These are phyloP conservation scores for Clitarchus hookeri DNA, from an alignment of 2,888 invertebrate species.

Conservation along the genomic window DNA sequence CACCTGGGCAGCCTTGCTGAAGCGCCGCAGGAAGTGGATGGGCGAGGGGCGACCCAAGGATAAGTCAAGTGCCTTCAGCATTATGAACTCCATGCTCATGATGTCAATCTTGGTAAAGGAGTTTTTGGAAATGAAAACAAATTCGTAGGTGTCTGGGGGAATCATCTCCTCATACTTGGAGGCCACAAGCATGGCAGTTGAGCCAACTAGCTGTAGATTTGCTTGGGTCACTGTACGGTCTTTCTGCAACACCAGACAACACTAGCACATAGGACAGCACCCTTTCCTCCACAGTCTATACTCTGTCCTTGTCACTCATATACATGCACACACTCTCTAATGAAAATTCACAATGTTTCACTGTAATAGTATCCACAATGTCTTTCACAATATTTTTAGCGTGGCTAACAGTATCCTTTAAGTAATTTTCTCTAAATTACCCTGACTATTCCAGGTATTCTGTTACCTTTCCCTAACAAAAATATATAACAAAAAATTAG, in stretches of 20 bases:
- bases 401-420: no score
- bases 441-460: no score
- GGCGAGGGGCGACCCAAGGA: constrained; percentile 85
- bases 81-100: constrained; percentile 78
- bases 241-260: neutral
- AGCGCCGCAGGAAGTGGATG: constrained; percentile 86
- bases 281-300: no score
- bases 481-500: no score
- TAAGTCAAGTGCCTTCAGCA: constrained; percentile 76
- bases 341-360: no score
- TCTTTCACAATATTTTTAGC: no score
- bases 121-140: constrained; percentile 88
- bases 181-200: constrained; percentile 87
- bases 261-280: no score
- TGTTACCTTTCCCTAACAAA: no score
- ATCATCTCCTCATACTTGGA: constrained; percentile 95
- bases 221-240: neutral
- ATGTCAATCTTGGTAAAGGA: constrained; percentile 81
- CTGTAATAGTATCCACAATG: no score
- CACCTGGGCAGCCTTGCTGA: constrained; percentile 57
- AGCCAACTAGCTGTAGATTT: constrained; percentile 85
- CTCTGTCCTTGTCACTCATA: no score
- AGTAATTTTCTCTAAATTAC: no score
- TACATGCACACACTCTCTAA: no score
- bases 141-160: constrained; percentile 84